phyloP scores from a whole-genome alignment of 1,140 invertebrate genomes.

The Bombus breviceps region DNA sequence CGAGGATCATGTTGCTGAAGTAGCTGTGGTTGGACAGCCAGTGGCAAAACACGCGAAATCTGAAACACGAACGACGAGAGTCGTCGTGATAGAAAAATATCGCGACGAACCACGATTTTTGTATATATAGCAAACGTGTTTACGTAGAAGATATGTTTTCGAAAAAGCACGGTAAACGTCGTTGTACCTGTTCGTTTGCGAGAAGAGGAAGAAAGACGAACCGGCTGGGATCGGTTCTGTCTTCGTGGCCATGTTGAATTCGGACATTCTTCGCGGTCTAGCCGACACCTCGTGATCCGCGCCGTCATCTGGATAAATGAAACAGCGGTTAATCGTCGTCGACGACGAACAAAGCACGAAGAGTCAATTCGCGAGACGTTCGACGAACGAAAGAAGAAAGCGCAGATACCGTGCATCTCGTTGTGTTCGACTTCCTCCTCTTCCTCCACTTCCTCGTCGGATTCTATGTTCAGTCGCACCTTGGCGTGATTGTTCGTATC shows the following conservation, averaged over 20 bases:
- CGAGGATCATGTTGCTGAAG: conserved; percentile 98
- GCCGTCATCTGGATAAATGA: conserved; percentile 76
- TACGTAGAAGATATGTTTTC: no score
- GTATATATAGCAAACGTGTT: no score
- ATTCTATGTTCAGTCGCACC: conserved; percentile 84
- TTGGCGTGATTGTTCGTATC: conserved; percentile 89
- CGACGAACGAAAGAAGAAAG: background rate
- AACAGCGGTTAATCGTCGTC: background rate
- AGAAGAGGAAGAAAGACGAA: conserved; percentile 98
- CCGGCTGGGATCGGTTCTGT: conserved; percentile 97
- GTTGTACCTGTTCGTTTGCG: conserved; percentile 93
- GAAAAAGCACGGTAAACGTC: background rate
- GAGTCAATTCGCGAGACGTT: no score
- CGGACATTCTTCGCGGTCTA: conserved; percentile 95
- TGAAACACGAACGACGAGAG: conserved; percentile 76
- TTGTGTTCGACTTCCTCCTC: conserved; percentile 79
- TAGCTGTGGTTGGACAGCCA: conserved; percentile 97
- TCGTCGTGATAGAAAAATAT: background rate
- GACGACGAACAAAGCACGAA: no score
- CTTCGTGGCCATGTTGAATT: conserved; percentile 93
- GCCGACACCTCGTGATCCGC: conserved; percentile 85
- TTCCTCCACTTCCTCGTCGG: conserved; percentile 83
- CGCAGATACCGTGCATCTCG: conserved; percentile 72
- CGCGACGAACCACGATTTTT: no score
- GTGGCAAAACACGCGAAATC: conserved; percentile 98